Base-by-base conservation (phyloP, 1,140 invertebrate genomes). In the Cotesia typhae region DNA sequence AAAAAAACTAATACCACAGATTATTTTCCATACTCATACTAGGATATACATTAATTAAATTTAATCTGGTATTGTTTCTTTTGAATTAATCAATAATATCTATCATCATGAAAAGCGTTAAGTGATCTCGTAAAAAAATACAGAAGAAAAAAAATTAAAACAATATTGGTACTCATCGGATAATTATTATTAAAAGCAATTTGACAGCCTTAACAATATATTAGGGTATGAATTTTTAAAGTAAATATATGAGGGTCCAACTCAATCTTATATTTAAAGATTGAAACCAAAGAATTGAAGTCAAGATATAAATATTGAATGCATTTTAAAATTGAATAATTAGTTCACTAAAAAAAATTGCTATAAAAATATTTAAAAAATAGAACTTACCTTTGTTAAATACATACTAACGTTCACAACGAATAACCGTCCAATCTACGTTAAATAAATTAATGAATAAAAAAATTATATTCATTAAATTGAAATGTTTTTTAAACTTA, bases 1-100 rank as follows among this genome's bases (percentile, higher is more conserved):
- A 80, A 73, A 57, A 77, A 78, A 73, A 86, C 87, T 0, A 78
- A 79, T 14, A 87, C 84, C 5, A 80, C 78, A 6, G 73, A 82
- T 71, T 68, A 83, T 60, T 73, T 76, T 28, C 72, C 4, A 35
- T 86, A 77, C 77, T 80, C 75, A 3, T 86, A 85, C 76, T 87
- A 81, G 75, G 51, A 47, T 47, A 47, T 47, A 47, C 10, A 47
- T 47, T 9, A 47, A 6, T 9, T 63, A 55, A 14, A n/a, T 55
- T 55, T 55, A n/a, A 37, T 20, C 3, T 47, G 5, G 5, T 47
- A 57, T 57, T 17, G n/a, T 57, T 57, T 5, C 1, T 52, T 52
- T 52, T 52, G 3, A 52, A n/a, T 52, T 52, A 52, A 28, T 28
- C 2, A 28, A 28, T 28, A 28, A 28, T 28, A 28, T 28, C 28